Base-by-base conservation (phyloP, 1,140 invertebrate genomes). In the Oryctes rhinoceros region DNA sequence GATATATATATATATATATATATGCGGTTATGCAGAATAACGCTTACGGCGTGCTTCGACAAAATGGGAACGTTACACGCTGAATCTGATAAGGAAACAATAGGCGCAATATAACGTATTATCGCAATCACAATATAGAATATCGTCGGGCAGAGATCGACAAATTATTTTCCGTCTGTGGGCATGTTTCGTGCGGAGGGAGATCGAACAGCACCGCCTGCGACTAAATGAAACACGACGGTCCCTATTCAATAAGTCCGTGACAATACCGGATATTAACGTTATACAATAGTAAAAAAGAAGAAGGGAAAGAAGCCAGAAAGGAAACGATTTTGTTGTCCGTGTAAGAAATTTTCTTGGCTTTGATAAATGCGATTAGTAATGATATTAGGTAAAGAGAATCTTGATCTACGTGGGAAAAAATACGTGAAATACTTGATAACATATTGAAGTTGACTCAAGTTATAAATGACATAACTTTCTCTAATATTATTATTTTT, bases 11-110 rank as follows among this genome's bases (percentile, higher is more conserved):
- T 11, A 48, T 11, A 5, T 6, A 5, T 11, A 11, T 53, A 53
- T 4, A 18, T 53, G 49, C 49, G 49, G n/a, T 53, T 53, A 53
- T 18, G 13, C 13, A 53, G n/a, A 53, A 48, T 48, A 10, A 53
- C 49, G 49, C 49, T 53, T 13, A 13, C 49, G 49, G 49, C 49
- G 49, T 4, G 49, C 49, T 53, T 18, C 49, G 49, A 4, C 49
- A 53, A 18, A 53, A 53, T 53, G 49, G 49, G 49, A 53, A 53
- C 49, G 49, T 53, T 53, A 53, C 49, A 4, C 49, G 49, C 9
- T 44, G 49, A 15, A 53, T 53, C 49, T 53, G 49, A 53, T 53
- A 53, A 53, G 49, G 13, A 53, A 53, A 53, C 49, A 53, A 53
- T 53, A 53, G 49, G 49, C 49, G n/a, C 49, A 53, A 53, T 53